Conservation (phyloP, 2,797 vertebrate genomes). For the Sparidentex hasta region DNA sequence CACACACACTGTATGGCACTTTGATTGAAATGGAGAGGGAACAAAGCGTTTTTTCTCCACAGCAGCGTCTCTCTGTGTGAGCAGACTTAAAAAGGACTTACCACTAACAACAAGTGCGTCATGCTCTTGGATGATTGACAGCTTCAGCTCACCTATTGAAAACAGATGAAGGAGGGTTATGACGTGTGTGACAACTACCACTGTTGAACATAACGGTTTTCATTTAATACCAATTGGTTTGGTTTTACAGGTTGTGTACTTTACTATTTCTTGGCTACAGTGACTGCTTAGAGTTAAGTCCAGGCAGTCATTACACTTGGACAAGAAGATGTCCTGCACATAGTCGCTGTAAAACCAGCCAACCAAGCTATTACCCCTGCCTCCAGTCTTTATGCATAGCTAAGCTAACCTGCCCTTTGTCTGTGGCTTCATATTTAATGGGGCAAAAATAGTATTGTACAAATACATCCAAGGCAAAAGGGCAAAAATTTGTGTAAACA, state of each 20-base stretch:
- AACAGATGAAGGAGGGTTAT: slow-evolving; percentile 24
- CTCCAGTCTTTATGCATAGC: background rate
- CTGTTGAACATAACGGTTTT: background rate
- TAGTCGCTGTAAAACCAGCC: background rate
- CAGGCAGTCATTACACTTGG: background rate
- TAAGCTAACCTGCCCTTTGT: background rate
- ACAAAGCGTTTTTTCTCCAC: background rate
- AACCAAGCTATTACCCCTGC: background rate
- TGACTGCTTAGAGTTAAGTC: background rate
- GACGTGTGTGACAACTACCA: background rate
- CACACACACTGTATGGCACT: background rate
- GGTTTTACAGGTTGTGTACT: background rate
- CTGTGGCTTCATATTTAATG: background rate
- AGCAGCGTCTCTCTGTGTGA: slow-evolving; percentile 12
- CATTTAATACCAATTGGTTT: too few relatives aligned
- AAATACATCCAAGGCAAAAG: too few relatives aligned
- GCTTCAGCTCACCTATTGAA: slow-evolving; percentile 81
- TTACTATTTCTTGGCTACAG: background rate
- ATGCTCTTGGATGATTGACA: slow-evolving; percentile 74
- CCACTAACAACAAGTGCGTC: slow-evolving; percentile 76
- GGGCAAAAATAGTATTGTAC: too few relatives aligned
- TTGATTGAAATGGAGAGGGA: slow-evolving; percentile 4
- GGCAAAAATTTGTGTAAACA: too few relatives aligned
- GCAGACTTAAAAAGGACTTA: slow-evolving; percentile 65
- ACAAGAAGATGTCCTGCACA: background rate